Conservation (phyloP, 2,888 invertebrate genomes). For the Dermolepida albohirtum region DNA sequence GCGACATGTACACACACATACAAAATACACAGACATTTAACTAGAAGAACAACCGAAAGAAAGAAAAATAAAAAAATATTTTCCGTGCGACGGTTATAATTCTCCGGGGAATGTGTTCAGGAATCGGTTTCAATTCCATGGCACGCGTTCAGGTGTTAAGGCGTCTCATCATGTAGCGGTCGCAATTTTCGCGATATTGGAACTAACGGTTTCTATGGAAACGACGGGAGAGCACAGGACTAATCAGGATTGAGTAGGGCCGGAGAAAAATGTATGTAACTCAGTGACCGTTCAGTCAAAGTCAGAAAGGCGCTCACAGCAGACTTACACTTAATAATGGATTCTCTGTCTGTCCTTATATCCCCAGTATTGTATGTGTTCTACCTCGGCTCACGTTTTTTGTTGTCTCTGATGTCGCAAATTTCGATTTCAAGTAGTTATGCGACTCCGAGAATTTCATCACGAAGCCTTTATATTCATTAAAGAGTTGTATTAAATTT, state of each 20-base stretch:
- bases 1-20: background rate
- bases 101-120: slow-evolving; percentile 23
- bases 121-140: slow-evolving; percentile 40
- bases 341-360: slow-evolving; percentile 21
- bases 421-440: too few species aligned
- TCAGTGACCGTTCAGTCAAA: slow-evolving; percentile 44
- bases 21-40: background rate
- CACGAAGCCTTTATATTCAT: too few species aligned
- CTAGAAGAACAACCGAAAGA: background rate
- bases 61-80: slow-evolving; percentile 31
- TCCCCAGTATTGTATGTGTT: slow-evolving; percentile 2
- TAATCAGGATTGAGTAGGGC: slow-evolving; percentile 45
- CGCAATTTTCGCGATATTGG: slow-evolving; percentile 44
- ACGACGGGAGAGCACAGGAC: slow-evolving; percentile 27
- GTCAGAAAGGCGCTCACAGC: slow-evolving; percentile 46
- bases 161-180: slow-evolving; percentile 41
- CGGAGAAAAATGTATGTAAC: slow-evolving; percentile 46
- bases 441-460: too few species aligned
- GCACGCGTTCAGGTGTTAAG: slow-evolving; percentile 44
- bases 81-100: slow-evolving; percentile 31
- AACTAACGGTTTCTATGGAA: slow-evolving; percentile 38
- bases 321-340: slow-evolving; percentile 48
- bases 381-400: background rate
- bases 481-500: too few species aligned
- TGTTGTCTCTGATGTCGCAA: too few species aligned